Base-by-base conservation (phyloP, 2,888 invertebrate genomes). In the Drosophila neonasuta region DNA sequence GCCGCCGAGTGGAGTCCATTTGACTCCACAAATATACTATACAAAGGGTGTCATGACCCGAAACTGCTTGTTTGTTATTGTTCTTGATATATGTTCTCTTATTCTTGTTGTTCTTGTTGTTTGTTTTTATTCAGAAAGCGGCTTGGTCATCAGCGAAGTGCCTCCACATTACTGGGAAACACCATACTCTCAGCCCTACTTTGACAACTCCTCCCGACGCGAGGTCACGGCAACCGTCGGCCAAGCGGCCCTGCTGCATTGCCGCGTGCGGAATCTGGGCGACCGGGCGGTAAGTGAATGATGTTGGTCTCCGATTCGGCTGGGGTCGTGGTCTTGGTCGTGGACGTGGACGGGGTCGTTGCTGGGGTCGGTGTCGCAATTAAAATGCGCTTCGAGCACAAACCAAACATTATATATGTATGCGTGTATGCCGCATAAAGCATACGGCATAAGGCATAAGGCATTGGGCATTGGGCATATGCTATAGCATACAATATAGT, bases 191-290 rank as follows among this genome's bases (percentile, higher is more conserved):
- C 95, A 96, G 91, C 96, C 96, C 55, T 96, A 96, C 92, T 97
- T 97, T 92, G 96, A 96, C 92, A 96, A 96, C 92, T 94, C 95
- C 87, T 96, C 96, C 79, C 94, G 94, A 90, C 93, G 96, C 74
- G 96, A 96, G 90, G 94, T 95, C 89, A 96, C 96, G 86, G 95
- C 96, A 80, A 96, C 96, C 77, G 96, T 96, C 77, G 97, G 97
- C 63, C 96, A 96, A 91, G 95, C 96, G 59, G 96, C 96, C 64
- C 94, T 96, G 90, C 92, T 97, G 59, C 95, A 96, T 91, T 97
- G 97, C 91, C 92, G 95, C 86, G 97, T 97, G 68, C 93, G 96
- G 83, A 97, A 96, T 92, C 93, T 96, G 77, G 97, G 96, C 56
- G 97, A 97, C 90, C 93, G 97, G 92, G 96, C 96, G 91, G 97